Percentiles rank a stretch among this genome's conserved stretches.
Conservation (phyloP, 2,113 vertebrate genomes). For the Xyliphius kryptos region DNA sequence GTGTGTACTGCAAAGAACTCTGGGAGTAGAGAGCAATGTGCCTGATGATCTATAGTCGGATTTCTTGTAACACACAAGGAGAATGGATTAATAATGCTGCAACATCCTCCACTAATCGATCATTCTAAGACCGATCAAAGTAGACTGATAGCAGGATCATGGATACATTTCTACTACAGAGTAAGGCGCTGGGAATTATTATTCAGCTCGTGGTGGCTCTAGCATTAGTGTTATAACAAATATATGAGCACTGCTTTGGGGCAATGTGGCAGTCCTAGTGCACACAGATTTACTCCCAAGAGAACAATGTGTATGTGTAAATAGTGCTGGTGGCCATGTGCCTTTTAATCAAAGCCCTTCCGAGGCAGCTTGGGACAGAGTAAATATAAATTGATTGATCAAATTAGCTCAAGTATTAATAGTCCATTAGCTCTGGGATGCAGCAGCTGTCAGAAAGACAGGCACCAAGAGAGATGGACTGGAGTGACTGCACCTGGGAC, state of each 20-base stretch:
- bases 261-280: slow-evolving; percentile 39
- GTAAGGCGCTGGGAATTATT: no score
- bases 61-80: no score
- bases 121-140: no score
- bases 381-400: slow-evolving; percentile 68
- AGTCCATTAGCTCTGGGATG: slow-evolving; percentile 66
- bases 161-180: no score
- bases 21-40: no score
- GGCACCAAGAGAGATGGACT: slow-evolving; percentile 50
- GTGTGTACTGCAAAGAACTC: no score
- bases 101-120: no score
- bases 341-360: slow-evolving; percentile 66
- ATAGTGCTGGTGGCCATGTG: slow-evolving; percentile 52
- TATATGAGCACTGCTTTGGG: slow-evolving; percentile 16
- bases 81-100: no score
- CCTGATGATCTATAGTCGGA: no score
- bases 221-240: neutral
- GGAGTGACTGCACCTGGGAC: slow-evolving; percentile 47
- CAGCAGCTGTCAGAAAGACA: slow-evolving; percentile 62
- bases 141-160: no score
- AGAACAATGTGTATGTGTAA: slow-evolving; percentile 22
- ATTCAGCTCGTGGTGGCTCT: no score
- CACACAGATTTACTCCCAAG: slow-evolving; percentile 30
- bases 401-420: slow-evolving; percentile 69
- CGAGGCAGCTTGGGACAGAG: slow-evolving; percentile 52